These are phyloP conservation scores for Edolisoma coerulescens DNA, from an alignment of 2,113 vertebrate genomes.

Conservation along the genomic window DNA sequence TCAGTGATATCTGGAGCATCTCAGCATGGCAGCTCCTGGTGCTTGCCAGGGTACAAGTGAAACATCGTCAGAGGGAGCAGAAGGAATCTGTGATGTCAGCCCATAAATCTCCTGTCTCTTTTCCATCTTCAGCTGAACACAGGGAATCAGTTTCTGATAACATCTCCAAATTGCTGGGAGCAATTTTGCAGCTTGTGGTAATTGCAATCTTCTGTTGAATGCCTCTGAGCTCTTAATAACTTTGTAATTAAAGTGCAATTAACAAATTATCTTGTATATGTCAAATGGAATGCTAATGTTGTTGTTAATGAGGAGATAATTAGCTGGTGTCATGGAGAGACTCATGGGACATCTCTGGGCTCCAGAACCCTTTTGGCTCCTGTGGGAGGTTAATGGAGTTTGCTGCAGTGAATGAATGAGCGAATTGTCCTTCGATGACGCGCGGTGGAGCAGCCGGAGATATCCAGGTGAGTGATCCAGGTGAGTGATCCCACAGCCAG, in stretches of 20 bases:
- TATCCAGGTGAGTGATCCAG: neutral
- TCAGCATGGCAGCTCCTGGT: neutral
- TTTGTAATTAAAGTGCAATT: conserved; percentile 75
- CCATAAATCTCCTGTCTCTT: conserved; percentile 49
- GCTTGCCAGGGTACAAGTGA: neutral
- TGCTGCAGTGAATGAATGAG: neutral
- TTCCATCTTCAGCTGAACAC: neutral
- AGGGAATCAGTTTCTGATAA: conserved; percentile 48
- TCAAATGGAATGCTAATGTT: conserved; percentile 65
- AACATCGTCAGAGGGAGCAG: neutral
- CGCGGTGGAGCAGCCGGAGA: neutral
- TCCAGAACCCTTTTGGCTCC: conserved; percentile 22
- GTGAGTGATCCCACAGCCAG: neutral
- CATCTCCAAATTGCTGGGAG: conserved; percentile 58
- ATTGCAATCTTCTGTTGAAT: conserved; percentile 58
- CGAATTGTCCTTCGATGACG: conserved; percentile 11
- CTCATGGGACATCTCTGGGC: conserved; percentile 47
- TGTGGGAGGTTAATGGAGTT: conserved; percentile 24
- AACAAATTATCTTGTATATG: conserved; percentile 70
- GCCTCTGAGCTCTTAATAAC: conserved; percentile 71
- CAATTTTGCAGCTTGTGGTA: conserved; percentile 58
- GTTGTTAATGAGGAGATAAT: conserved; percentile 72
- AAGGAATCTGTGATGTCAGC: conserved; percentile 3
- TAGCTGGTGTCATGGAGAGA: conserved; percentile 51
- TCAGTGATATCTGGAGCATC: neutral